Evolutionary conservation across 2,888 invertebrate genomes (phyloP), one percentile per base, ranked within the genome.

Genomic region (Drosophila mettleri): DNA sequence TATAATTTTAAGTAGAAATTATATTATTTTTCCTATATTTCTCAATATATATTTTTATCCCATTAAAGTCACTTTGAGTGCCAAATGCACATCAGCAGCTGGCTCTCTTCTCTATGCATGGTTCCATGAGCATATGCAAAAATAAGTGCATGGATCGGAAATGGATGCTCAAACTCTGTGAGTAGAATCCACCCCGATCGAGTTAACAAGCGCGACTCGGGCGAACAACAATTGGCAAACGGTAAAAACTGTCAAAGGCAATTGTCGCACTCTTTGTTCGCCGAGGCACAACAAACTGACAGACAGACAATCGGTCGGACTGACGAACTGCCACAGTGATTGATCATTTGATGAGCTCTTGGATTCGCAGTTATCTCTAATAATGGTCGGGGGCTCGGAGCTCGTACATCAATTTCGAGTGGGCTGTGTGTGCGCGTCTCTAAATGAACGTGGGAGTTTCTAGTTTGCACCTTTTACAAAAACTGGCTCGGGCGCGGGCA

Each of bases 381-480:
- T 49, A 29, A 33, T 49, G 34, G 22, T 38, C 27, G 20, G 33
- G 31, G 36, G 18, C 29, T 24, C 2, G 14, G 20, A 12, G 36
- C 61, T 63, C 61, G 74, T 74, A 43, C 69, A 75, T 81, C 79
- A 79, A 72, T 59, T 66, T 70, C 51, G 74, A 86, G 86, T 83
- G 78, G 64, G 68, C 62, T 63, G 62, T 3, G 29, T 29, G 18
- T 20, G n/a, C 29, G 53, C 12, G 41, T 49, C 45, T 39, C 39
- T 64, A 68, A 83, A 88, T 86, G 85, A 86, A 84, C 87, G 83
- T 83, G 83, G 83, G 89, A 83, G 87, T 86, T 88, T 86, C 62
- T 54, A 52, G 74, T 86, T 82, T 83, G 89, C 83, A 88, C 87
- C 83, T 83, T 88, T 64, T 2, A 71, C 33, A 14, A 24, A 24